phyloP scores from a whole-genome alignment of 1,140 invertebrate species.

The Rhagoletis pomonella region DNA sequence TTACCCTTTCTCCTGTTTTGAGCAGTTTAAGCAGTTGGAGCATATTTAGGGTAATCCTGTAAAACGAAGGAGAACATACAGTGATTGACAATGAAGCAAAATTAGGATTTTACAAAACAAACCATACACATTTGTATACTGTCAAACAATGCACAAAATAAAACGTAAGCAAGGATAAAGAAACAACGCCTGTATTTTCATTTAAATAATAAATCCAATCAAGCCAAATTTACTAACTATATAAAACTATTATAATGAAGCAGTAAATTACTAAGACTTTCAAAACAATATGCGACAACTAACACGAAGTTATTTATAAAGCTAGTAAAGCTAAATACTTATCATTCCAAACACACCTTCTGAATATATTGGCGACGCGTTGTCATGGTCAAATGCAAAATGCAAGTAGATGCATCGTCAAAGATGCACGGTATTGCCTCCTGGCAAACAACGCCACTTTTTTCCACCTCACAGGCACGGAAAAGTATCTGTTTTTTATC shows the following conservation, averaged over 20 bases:
- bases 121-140: no score
- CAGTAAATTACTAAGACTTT: background rate
- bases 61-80: background rate
- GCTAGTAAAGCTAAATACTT: background rate
- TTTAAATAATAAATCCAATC: background rate
- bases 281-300: no score
- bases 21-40: background rate
- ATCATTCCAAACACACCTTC: constrained; percentile 73
- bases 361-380: constrained; percentile 77
- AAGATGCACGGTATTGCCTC: constrained; percentile 83
- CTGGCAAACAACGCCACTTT: constrained; percentile 81
- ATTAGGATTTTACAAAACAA: no score
- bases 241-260: no score
- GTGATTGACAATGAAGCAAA: background rate
- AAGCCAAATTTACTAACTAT: background rate
- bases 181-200: background rate
- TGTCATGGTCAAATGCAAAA: constrained; percentile 81
- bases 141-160: no score
- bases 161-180: no score
- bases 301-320: background rate
- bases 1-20: background rate
- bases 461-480: constrained; percentile 81
- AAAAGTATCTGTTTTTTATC: constrained; percentile 85
- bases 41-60: background rate
- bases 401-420: constrained; percentile 79